phyloP scores from a whole-genome alignment of 2,113 vertebrate species.

The Sturnus vulgaris region DNA sequence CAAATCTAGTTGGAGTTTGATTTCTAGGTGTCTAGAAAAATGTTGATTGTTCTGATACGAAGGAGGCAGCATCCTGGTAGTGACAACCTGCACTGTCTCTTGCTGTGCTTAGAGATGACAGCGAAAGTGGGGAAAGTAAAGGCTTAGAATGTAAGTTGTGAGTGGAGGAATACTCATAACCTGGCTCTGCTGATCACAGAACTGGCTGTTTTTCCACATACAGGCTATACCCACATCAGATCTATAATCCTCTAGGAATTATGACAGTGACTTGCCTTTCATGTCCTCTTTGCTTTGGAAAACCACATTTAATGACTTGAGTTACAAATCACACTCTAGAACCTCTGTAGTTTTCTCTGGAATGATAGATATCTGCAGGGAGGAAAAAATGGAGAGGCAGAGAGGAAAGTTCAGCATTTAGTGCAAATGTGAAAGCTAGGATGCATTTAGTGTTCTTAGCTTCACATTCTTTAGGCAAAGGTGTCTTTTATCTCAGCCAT shows the following conservation, averaged over 20 bases:
- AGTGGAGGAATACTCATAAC: too few relatives aligned
- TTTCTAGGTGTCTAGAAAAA: not conserved
- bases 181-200: not conserved
- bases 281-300: not conserved
- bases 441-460: not conserved
- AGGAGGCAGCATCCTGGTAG: not conserved
- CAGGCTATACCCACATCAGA: not conserved
- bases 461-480: not conserved
- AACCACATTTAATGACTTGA: not conserved
- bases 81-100: not conserved
- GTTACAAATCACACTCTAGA: not conserved
- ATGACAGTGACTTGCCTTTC: not conserved
- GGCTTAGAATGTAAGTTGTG: not conserved
- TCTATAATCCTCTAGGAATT: not conserved
- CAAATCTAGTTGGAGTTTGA: not conserved
- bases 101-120: not conserved
- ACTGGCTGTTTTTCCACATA: not conserved
- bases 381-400: not conserved
- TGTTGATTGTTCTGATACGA: fast-evolving
- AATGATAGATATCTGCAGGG: not conserved
- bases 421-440: not conserved
- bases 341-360: not conserved
- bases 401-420: not conserved
- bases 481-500: not conserved
- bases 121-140: not conserved